Evolutionary conservation across 1,140 invertebrate genomes (phyloP).

Genomic region (Caenorhabditis remanei): DNA sequence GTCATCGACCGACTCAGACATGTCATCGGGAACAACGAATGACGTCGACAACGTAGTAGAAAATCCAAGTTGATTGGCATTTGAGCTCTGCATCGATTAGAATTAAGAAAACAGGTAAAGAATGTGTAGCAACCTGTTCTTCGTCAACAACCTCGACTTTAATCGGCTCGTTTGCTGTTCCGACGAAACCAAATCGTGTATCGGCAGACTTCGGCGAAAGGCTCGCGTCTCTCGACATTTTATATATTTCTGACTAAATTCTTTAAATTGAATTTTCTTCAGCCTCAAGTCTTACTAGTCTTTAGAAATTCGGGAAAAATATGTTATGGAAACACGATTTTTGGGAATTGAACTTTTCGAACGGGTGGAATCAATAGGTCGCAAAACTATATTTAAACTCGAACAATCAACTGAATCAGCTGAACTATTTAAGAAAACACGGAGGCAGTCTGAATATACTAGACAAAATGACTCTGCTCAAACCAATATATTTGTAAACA

Average conservation of each 20-base stretch:
- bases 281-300: no score
- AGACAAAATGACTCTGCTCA: no score
- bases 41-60: constrained; percentile 27
- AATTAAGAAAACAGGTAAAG: neutral
- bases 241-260: neutral
- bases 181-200: neutral
- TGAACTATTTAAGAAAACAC: no score
- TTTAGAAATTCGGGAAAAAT: no score
- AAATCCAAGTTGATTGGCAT: neutral
- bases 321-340: no score
- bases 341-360: no score
- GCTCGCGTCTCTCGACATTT: constrained; percentile 48
- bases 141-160: constrained; percentile 44
- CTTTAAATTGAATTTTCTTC: no score
- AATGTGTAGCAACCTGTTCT: neutral
- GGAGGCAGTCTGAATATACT: no score
- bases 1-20: constrained; percentile 17
- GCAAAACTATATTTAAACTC: no score
- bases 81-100: neutral
- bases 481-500: neutral
- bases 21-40: neutral
- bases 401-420: no score
- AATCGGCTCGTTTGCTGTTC: neutral
- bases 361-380: no score
- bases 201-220: constrained; percentile 12